These are phyloP conservation scores for Herminia tarsipennalis DNA, from an alignment of 2,888 invertebrate genomes.

Conservation along the genomic window DNA sequence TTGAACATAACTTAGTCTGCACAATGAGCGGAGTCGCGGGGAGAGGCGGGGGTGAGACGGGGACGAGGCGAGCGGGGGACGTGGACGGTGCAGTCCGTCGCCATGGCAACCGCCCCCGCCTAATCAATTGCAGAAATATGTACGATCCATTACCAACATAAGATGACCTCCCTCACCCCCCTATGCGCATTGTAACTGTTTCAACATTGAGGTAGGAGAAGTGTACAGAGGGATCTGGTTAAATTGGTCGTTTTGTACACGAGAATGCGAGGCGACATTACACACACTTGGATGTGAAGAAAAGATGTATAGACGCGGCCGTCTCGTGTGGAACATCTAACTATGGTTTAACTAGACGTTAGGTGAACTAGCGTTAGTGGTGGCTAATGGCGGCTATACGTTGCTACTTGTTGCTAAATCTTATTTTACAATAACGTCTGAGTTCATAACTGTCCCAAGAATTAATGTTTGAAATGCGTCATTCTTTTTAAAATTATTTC, in stretches of 20 bases:
- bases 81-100: constrained; percentile 59
- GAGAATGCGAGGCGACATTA: constrained; percentile 65
- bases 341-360: constrained; percentile 11
- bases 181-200: constrained; percentile 28
- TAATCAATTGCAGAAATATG: constrained; percentile 87
- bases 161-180: constrained; percentile 44
- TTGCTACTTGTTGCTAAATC: constrained; percentile 5
- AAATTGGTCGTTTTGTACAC: constrained; percentile 56
- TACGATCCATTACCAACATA: constrained; percentile 71
- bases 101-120: constrained; percentile 83
- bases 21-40: constrained; percentile 57
- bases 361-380: background rate
- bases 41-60: constrained; percentile 22
- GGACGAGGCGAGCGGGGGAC: constrained; percentile 26
- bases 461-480: too few species aligned
- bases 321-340: constrained; percentile 36
- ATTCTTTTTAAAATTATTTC: too few species aligned
- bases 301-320: constrained; percentile 70
- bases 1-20: constrained; percentile 32
- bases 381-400: constrained; percentile 1
- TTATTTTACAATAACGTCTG: background rate
- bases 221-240: constrained; percentile 41
- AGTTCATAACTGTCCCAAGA: too few species aligned
- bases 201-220: constrained; percentile 39
- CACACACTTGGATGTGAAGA: constrained; percentile 62